phyloP scores from a whole-genome alignment of 1,140 invertebrate genomes.

The Mycetomoellerius zeteki region DNA sequence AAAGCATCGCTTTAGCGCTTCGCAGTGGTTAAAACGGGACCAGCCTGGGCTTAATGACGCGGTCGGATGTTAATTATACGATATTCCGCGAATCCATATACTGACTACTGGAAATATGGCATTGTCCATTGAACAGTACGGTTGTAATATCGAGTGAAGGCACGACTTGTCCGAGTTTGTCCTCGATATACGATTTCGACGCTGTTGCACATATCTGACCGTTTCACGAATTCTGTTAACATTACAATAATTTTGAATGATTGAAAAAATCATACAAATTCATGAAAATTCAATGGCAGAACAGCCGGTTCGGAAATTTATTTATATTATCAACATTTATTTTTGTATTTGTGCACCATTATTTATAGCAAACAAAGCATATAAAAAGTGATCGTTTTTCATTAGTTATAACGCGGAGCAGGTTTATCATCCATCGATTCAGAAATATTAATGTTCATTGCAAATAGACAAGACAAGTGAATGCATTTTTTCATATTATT shows the following conservation, averaged over 20 bases:
- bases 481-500: neutral
- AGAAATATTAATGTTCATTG: conserved; percentile 6
- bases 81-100: conserved; percentile 69
- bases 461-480: neutral
- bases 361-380: conserved; percentile 15
- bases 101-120: conserved; percentile 19
- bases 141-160: conserved; percentile 6
- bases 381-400: neutral
- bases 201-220: conserved; percentile 9
- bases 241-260: conserved; percentile 49
- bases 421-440: neutral
- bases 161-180: neutral
- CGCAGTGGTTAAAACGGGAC: conserved; percentile 51
- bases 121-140: conserved; percentile 47
- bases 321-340: conserved; percentile 42
- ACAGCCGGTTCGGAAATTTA: conserved; percentile 44
- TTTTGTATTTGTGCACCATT: conserved; percentile 14
- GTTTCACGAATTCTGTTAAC: conserved; percentile 54
- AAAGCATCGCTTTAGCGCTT: conserved; percentile 54
- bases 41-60: conserved; percentile 65
- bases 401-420: neutral
- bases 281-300: conserved; percentile 47
- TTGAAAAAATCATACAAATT: conserved; percentile 63
- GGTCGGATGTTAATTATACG: conserved; percentile 74
- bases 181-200: conserved; percentile 26